A percentile compares a stretch with the other conserved stretches of the same genome.
These are phyloP conservation scores for Pangasius krempfi DNA, from an alignment of 2,797 vertebrate species.

Conservation along the genomic window DNA sequence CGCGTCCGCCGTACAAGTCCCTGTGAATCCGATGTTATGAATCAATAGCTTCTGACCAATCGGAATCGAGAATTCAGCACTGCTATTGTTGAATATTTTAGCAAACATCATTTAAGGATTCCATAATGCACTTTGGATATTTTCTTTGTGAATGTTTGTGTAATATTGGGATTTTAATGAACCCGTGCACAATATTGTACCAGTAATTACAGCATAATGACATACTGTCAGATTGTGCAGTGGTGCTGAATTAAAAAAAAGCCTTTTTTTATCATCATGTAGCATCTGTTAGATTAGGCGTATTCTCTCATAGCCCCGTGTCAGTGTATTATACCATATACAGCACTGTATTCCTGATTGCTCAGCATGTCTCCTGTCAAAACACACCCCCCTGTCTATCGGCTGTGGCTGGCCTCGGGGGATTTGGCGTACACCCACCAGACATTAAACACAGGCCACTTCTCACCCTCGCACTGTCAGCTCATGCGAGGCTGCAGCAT, in stretches of 20 bases:
- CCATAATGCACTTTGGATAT: too few species aligned
- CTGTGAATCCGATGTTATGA: neutral
- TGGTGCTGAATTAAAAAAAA: neutral
- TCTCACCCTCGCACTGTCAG: conserved; percentile 54
- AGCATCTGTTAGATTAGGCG: neutral
- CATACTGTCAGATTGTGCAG: neutral
- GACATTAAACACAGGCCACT: conserved; percentile 53
- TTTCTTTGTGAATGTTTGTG: too few species aligned
- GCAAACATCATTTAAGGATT: neutral
- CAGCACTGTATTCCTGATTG: conserved; percentile 26
- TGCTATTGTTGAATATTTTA: neutral
- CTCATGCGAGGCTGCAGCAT: conserved; percentile 30
- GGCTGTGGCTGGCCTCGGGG: conserved; percentile 38
- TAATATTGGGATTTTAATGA: neutral
- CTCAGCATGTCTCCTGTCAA: conserved; percentile 51
- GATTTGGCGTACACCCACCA: conserved; percentile 45
- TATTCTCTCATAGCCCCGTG: neutral
- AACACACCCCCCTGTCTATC: conserved; percentile 34
- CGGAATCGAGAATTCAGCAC: neutral
- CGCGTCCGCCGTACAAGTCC: neutral
- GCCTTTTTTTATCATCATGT: neutral
- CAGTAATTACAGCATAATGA: neutral
- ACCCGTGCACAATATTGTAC: neutral
- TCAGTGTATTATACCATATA: conserved; percentile 10
- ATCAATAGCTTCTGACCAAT: neutral